These are phyloP conservation scores for Buceros bicornis DNA, from an alignment of 2,797 vertebrate genomes.

Conservation along the genomic window DNA sequence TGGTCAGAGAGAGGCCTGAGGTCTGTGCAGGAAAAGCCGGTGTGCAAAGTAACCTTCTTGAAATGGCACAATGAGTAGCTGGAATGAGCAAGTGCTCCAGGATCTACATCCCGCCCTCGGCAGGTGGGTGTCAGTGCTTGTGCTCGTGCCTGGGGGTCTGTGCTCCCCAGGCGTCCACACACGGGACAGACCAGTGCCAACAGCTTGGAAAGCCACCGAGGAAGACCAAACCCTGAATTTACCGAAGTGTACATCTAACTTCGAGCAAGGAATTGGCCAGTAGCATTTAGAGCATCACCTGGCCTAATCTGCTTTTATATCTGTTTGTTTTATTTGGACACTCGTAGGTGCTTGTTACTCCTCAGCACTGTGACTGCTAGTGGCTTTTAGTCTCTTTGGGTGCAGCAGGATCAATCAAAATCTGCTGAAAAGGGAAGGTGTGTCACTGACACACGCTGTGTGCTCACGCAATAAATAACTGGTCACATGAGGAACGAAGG, in stretches of 20 bases:
- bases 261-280: neutral
- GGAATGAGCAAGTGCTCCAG: neutral
- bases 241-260: accelerated
- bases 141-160: neutral
- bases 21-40: neutral
- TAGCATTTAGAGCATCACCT: neutral
- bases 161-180: accelerated
- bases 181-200: accelerated
- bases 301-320: neutral
- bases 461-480: neutral
- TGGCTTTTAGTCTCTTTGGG: neutral
- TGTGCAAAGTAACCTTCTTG: neutral
- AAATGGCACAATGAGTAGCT: accelerated
- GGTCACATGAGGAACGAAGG: neutral
- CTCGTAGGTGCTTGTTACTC: neutral
- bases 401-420: neutral
- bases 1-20: neutral
- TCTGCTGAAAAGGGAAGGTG: neutral
- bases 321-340: neutral
- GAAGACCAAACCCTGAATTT: neutral
- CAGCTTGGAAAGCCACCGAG: accelerated
- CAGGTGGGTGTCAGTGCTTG: neutral
- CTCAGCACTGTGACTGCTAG: neutral
- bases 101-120: neutral
- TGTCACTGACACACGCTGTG: neutral